Conservation (phyloP, 92 coral and sea anemone genomes). For the Meandrina meandrites region DNA sequence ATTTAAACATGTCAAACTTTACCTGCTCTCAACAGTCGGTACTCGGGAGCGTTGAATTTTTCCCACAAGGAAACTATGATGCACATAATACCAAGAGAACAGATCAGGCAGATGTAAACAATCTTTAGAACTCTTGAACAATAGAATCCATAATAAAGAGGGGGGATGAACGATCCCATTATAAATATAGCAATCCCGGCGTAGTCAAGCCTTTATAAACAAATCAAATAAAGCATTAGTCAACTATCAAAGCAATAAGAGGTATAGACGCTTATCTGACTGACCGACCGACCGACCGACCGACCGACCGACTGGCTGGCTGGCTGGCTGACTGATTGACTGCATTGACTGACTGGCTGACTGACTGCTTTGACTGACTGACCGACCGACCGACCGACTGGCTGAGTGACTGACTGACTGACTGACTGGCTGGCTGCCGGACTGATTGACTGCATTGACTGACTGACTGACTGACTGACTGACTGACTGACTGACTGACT, state of each 20-base stretch:
- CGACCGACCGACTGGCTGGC: not conserved
- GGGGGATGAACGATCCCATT: slow-evolving; percentile 93
- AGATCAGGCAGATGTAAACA: slow-evolving; percentile 76
- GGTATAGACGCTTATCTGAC: too few species aligned
- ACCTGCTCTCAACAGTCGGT: slow-evolving; percentile 92
- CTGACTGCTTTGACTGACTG: not conserved
- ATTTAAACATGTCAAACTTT: too few species aligned
- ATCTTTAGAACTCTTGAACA: slow-evolving; percentile 71
- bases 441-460: not conserved
- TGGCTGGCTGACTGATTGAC: not conserved
- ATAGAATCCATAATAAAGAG: slow-evolving; percentile 95
- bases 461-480: not conserved
- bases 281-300: not conserved
- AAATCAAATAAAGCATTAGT: not conserved
- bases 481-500: not conserved
- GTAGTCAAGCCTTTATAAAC: slow-evolving; percentile 78
- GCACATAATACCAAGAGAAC: slow-evolving; percentile 79
- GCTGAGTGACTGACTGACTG: slow-evolving; percentile 1
- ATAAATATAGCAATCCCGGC: slow-evolving; percentile 87
- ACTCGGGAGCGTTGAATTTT: slow-evolving; percentile 86
- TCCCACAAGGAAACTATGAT: slow-evolving; percentile 84
- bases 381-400: not conserved
- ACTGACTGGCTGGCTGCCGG: not conserved
- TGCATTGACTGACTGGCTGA: not conserved
- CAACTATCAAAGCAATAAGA: too few species aligned